A percentile compares a stretch with the other conserved stretches of the same genome.
Evolutionary conservation across 2,888 invertebrate genomes (phyloP).

Genomic region (Lycia hirtaria): DNA sequence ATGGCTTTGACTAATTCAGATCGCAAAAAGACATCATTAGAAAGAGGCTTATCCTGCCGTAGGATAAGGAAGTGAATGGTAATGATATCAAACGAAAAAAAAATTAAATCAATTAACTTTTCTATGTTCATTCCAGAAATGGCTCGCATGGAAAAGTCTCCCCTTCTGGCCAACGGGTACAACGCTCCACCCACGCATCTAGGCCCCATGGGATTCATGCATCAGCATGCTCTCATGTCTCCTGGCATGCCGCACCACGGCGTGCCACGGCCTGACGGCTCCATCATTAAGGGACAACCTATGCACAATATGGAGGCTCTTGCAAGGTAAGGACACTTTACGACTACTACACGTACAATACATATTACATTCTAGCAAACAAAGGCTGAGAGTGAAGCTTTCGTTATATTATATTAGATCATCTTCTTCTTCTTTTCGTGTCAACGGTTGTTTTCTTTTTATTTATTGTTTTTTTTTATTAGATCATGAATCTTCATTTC

Average conservation of each 20-base stretch:
- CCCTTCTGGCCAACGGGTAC: slow-evolving; percentile 96
- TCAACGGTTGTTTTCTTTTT: too few species aligned
- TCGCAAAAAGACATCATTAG: too few species aligned
- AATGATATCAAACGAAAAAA: too few species aligned
- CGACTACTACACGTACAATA: neutral
- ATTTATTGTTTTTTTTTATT: too few species aligned
- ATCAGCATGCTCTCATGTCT: slow-evolving; percentile 95
- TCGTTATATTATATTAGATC: too few species aligned
- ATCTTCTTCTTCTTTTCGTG: too few species aligned
- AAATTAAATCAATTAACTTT: too few species aligned
- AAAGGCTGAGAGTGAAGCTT: too few species aligned
- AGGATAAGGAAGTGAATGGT: too few species aligned
- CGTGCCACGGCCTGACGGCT: slow-evolving; percentile 92
- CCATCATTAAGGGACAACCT: slow-evolving; percentile 93
- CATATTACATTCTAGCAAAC: neutral
- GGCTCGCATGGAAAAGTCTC: slow-evolving; percentile 95
- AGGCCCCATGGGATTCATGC: slow-evolving; percentile 98
- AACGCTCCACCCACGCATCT: slow-evolving; percentile 96
- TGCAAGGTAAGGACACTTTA: slow-evolving; percentile 87
- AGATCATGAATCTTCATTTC: too few species aligned
- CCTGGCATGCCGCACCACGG: slow-evolving; percentile 95
- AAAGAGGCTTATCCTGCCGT: too few species aligned
- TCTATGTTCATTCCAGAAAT: slow-evolving; percentile 88
- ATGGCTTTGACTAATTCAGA: too few species aligned
- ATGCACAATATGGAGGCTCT: slow-evolving; percentile 96